Base-by-base conservation (phyloP, 2,797 vertebrate species). In the Okamejei kenojei region DNA sequence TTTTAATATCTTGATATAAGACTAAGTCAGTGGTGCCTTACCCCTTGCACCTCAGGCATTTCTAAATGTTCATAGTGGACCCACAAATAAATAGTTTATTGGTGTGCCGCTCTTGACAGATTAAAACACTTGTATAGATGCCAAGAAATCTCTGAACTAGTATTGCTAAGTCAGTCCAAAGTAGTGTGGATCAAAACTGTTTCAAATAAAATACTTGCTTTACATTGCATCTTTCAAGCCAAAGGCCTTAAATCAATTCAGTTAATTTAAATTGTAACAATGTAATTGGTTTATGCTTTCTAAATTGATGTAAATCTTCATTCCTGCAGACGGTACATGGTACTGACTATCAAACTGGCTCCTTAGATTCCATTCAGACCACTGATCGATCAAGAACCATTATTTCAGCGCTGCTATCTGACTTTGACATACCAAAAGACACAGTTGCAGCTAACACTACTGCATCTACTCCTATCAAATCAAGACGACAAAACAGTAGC, bases 401-500 rank as follows among this genome's bases (percentile, higher is more conserved):
- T 92, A 92, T 92, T 92, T 92, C 90, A 92, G 90, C 90, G n/a
- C 71, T 92, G 76, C 90, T 92, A 76, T 92, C 90, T 92, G 90
- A 92, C 26, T 92, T 76, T 7, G 90, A 92, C 23, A 76, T 92
- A 58, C 35, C 90, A 74, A 92, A 92, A 76, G 38, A 76, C 17
- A 76, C 90, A 76, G 35, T 76, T 92, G 38, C 71, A 92, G 38
- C 32, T 35, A 94, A 94, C 4, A 86, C 88, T 32, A 45, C 93
- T 93, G 93, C 94, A 68, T 93, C 94, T 93, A 94, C 93, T 93
- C 94, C 94, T 93, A 93, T 45, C 93, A 93, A 93, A 93, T 93
- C 93, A 93, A 94, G 95, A 88, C 95, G 93, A 93, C 94, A 93
- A 93, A 95, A 82, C 93, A 94, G 35, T 91, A 95, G 94, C 32